phyloP scores from a whole-genome alignment of 2,113 vertebrate genomes.

The Geococcyx californianus region DNA sequence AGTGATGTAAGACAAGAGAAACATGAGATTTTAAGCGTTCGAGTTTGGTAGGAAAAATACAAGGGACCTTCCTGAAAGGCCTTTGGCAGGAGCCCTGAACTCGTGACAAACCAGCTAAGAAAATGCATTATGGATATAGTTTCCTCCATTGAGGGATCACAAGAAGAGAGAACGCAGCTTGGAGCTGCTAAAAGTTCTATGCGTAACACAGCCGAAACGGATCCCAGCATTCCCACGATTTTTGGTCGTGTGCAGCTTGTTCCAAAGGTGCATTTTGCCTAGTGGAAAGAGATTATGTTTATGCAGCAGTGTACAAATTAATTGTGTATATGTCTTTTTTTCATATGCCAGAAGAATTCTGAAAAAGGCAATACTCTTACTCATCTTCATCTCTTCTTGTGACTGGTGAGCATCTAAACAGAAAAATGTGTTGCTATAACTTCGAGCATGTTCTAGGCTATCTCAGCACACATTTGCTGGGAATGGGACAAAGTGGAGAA shows the following conservation, averaged over 20 bases:
- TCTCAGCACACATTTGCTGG: slow-evolving; percentile 34
- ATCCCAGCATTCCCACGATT: slow-evolving; percentile 12
- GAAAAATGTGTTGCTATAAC: slow-evolving; percentile 33
- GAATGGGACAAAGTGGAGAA: slow-evolving; percentile 19
- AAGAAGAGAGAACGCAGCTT: not conserved
- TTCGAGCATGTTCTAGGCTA: slow-evolving; percentile 68
- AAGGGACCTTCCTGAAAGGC: slow-evolving; percentile 50
- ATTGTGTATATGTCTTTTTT: slow-evolving; percentile 51
- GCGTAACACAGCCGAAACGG: not conserved
- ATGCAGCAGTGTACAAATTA: slow-evolving; percentile 58
- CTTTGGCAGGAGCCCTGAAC: slow-evolving; percentile 36
- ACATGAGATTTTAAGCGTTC: not conserved
- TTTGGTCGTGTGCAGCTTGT: not conserved
- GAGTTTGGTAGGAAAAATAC: not conserved
- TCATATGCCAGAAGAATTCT: slow-evolving; percentile 35
- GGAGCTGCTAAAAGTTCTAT: slow-evolving; percentile 16
- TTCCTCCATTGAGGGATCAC: slow-evolving; percentile 3
- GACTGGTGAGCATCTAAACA: slow-evolving; percentile 11
- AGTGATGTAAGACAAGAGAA: slow-evolving; percentile 57
- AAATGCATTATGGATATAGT: slow-evolving; percentile 12
- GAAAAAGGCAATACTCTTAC: slow-evolving; percentile 55
- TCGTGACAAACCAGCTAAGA: slow-evolving; percentile 4
- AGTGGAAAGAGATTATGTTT: not conserved
- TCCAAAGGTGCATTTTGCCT: slow-evolving; percentile 34
- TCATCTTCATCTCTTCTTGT: slow-evolving; percentile 36